Evolutionary conservation across 1,140 invertebrate species (phyloP), one percentile per base, ranked within the genome.

Genomic region (Cyclargus thomasi): DNA sequence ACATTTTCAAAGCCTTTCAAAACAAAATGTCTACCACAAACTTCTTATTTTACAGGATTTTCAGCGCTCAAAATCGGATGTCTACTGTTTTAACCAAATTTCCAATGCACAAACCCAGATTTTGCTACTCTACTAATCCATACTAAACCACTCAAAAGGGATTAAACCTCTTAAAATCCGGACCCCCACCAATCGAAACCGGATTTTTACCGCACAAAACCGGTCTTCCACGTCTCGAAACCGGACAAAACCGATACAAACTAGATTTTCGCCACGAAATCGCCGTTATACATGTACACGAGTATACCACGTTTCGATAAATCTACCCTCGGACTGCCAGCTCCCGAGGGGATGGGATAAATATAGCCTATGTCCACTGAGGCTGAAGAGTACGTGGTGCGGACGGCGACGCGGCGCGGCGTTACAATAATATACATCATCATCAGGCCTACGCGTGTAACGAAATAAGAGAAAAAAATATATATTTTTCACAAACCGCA

Each of bases 351-450:
- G 39, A 47, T 47, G 39, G 39, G 39, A 47, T 16, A 47, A 47
- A 47, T 47, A 47, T 47, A 47, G 39, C 39, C 4, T 8, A 47
- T 47, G 39, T 14, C 39, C 39, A 47, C 10, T 47, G 39, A 47
- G 39, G 39, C 39, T 47, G 39, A 47, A 47, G 39, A 47, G 39
- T 47, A 47, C 39, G 39, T 47, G 39, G 39, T 47, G 39, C 39
- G 39, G 39, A 47, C 39, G 14, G 14, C 39, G 14, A 47, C 39
- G 39, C 39, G 39, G 10, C 57, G 21, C n/a, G n/a, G n/a, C n/a
- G n/a, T 22, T 59, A 59, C 57, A 20, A 20, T 7, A 16, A 18
- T 14, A 59, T 7, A 29, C 39, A 47, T 47, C 39, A 47, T 47
- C 39, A 47, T 47, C 39, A 47, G 39, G 14, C 29, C 5, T 29